Evolutionary conservation across 2,797 vertebrate species (phyloP), one percentile per base, ranked within the genome.

Genomic region (Alcedo atthis): DNA sequence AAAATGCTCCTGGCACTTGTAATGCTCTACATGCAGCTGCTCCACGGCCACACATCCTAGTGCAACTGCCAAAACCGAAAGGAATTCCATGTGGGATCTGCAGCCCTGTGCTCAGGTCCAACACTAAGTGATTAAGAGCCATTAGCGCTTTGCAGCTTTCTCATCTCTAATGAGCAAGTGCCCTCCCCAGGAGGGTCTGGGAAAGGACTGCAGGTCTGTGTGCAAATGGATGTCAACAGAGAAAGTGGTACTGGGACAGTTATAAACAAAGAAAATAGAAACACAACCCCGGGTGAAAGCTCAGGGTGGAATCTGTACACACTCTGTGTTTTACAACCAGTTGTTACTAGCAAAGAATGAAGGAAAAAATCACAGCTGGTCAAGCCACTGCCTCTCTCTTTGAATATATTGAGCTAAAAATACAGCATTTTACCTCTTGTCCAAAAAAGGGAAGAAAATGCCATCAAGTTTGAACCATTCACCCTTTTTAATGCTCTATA

Each of bases 401-500:
- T 54, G 30, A 93, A 78, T 81, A 86, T 21, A 89, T 21, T 15
- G 68, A 91, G 28, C 64, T 4, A 74, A 62, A 53, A 53, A 40
- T 1, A 19, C 9, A 73, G 32, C 25, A 49, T 90, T 87, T 92
- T 61, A 93, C n/a, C 30, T 89, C 48, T 62, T 55, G 54, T 30
- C n/a, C 62, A 21, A 68, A 87, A 90, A 42, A 70, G 25, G 22
- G 35, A 37, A 37, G 46, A 79, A 92, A 86, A 83, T 6, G 19
- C 30, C 58, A 62, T 25, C 92, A 59, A 33, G 58, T 26, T 7
- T 33, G 20, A 80, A 51, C 46, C 12, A 77, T 37, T 66, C 81
- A 66, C 78, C n/a, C 40, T 93, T 91, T 49, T 67, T 94, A 87
- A 58, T 64, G 49, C 55, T 92, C 57, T 71, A 64, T 33, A 82